phyloP scores from a whole-genome alignment of 2,113 vertebrate genomes.

The Origma solitaria region DNA sequence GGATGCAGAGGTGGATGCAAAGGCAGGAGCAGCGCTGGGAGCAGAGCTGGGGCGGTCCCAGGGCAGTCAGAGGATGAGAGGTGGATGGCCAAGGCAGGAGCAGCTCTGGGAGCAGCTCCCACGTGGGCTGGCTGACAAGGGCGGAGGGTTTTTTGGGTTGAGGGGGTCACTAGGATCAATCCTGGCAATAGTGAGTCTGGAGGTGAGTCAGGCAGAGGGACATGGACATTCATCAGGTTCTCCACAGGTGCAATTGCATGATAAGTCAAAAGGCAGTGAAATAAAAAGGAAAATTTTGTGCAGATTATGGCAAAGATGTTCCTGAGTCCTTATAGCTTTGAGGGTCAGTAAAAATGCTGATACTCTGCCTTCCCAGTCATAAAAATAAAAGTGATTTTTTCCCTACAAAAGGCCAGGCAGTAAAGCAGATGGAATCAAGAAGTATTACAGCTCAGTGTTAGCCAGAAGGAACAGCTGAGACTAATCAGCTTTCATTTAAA shows the following conservation, averaged over 20 bases:
- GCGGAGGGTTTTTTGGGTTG: background rate
- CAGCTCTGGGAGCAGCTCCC: background rate
- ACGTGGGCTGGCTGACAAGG: rapidly evolving
- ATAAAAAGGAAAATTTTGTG: background rate
- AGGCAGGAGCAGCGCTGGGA: too few species aligned
- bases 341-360: background rate
- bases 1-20: background rate
- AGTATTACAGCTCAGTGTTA: background rate
- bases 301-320: background rate
- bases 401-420: background rate
- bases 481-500: slow-evolving; percentile 42
- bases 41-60: too few species aligned
- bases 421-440: background rate
- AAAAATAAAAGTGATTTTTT: background rate
- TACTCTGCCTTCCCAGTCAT: background rate
- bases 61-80: too few species aligned
- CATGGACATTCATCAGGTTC: background rate
- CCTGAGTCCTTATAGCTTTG: background rate
- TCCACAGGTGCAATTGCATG: background rate
- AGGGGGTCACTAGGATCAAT: background rate
- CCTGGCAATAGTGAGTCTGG: background rate
- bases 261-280: background rate
- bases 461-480: background rate
- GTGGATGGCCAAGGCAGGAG: too few species aligned
- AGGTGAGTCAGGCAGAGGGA: background rate